phyloP scores from a whole-genome alignment of 2,888 invertebrate species.

The Notodonta dromedarius region DNA sequence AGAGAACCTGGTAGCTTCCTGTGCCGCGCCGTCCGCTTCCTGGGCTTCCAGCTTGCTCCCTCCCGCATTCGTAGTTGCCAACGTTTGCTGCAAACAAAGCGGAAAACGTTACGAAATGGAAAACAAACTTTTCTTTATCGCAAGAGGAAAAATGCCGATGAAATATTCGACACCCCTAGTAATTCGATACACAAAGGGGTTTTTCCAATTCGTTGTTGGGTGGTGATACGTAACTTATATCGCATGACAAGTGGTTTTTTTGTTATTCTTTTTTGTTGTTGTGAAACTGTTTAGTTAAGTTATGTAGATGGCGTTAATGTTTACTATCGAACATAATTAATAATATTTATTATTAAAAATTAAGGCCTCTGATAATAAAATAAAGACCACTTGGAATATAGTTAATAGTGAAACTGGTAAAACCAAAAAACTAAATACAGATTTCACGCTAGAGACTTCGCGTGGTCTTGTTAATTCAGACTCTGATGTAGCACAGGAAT shows the following conservation, averaged over 20 bases:
- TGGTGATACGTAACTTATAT: conserved; percentile 18
- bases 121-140: conserved; percentile 3
- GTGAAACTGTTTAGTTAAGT: too few relatives aligned
- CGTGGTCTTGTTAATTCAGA: too few relatives aligned
- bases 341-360: too few relatives aligned
- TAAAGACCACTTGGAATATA: too few relatives aligned
- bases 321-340: too few relatives aligned
- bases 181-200: conserved; percentile 44
- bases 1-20: conserved; percentile 70
- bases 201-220: conserved; percentile 30
- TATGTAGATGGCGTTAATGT: too few relatives aligned
- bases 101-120: conserved; percentile 22
- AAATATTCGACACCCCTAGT: conserved; percentile 38
- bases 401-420: too few relatives aligned
- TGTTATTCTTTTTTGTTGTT: not conserved
- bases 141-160: conserved; percentile 21
- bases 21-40: conserved; percentile 58
- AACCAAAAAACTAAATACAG: too few relatives aligned
- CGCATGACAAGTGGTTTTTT: conserved; percentile 9
- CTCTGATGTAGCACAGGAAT: too few relatives aligned
- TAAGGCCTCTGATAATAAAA: too few relatives aligned
- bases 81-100: conserved; percentile 73
- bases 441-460: too few relatives aligned
- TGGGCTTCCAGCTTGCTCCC: conserved; percentile 67
- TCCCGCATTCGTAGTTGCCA: conserved; percentile 72